Conservation (phyloP, 2,113 vertebrate genomes). For the Phalacrocorax aristotelis region DNA sequence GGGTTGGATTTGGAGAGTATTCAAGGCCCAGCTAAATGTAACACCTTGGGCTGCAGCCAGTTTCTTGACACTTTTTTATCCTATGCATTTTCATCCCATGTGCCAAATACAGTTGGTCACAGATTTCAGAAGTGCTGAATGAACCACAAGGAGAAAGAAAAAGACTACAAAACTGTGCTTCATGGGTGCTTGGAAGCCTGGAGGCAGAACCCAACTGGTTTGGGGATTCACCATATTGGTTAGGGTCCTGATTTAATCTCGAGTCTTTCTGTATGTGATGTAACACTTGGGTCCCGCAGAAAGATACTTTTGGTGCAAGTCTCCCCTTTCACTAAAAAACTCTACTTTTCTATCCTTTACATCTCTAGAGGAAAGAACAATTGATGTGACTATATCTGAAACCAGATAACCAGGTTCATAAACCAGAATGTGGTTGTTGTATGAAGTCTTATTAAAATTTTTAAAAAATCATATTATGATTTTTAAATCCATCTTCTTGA, state of each 20-base stretch:
- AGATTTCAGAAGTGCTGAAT: constrained; percentile 1
- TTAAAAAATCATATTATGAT: neutral
- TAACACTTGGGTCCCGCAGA: neutral
- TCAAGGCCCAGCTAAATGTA: neutral
- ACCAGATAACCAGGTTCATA: neutral
- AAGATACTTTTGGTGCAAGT: neutral
- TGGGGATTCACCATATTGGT: neutral
- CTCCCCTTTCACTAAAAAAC: neutral
- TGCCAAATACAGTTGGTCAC: neutral
- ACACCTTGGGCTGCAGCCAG: neutral
- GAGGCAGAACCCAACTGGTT: neutral
- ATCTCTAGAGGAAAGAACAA: neutral
- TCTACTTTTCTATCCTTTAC: neutral
- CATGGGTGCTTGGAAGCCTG: neutral
- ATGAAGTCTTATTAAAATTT: neutral
- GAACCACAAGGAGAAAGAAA: neutral
- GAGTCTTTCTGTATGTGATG: neutral
- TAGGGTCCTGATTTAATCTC: neutral
- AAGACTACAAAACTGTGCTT: neutral
- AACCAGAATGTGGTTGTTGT: neutral
- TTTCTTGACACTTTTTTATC: constrained; percentile 29
- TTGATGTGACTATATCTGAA: neutral
- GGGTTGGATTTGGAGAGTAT: neutral
- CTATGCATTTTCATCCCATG: neutral
- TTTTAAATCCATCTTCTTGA: neutral